Base-by-base conservation (phyloP, 2,888 invertebrate species). In the Leptinotarsa haldemani region DNA sequence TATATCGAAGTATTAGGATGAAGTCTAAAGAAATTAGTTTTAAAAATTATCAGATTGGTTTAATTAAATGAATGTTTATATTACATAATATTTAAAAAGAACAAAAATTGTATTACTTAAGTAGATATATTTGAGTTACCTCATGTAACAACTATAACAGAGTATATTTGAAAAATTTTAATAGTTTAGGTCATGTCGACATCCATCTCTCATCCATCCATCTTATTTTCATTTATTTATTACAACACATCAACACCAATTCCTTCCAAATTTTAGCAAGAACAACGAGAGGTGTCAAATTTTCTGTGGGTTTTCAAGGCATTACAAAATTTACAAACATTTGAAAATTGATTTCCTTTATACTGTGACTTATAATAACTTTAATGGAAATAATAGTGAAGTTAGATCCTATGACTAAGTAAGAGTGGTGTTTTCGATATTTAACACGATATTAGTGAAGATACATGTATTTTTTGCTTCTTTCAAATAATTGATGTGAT, bases 71-170 rank as follows among this genome's bases (percentile, higher is more conserved):
- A 82, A 79, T 83, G 82, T 84, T 81, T 81, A 79, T 80, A 80
- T 78, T 68, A 78, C 76, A 81, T 80, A 81, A 78, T 82, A 78
- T 80, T 78, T 70, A 53, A 70, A 74, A 22, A 70, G 63, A 72
- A 67, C 40, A 69, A 79, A 76, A 82, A 77, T 80, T 79, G 78
- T 82, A 83, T 82, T 82, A 83, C 82, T 83, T 83, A 84, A 84
- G 82, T 83, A 84, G 82, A 82, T 81, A 80, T 82, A 80, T 82
- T 80, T 81, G 81, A 82, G 84, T 84, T 85, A 84, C 83, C 82
- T 83, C 72, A 77, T 74, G 77, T 76, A 77, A 75, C 52, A 71
- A 71, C 22, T 71, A 74, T 64, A 73, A 78, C 67, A 67, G 78
- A 82, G 81, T 83, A 82, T 78, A 83, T 83, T 82, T 76, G 80